Conservation (phyloP, 1,140 invertebrate genomes). For the Vanessa tameamea region DNA sequence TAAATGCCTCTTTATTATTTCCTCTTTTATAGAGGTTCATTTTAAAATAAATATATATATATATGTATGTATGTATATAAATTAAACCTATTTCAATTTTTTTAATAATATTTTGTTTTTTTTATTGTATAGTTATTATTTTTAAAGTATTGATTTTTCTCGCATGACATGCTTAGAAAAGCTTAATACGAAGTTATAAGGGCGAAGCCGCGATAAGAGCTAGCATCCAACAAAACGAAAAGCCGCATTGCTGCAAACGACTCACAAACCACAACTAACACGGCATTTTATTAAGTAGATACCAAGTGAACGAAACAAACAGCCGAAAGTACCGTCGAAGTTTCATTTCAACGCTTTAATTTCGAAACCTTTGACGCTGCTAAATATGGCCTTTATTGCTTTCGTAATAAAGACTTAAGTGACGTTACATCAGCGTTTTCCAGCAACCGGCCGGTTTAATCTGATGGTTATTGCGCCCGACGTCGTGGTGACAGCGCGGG, state of each 20-base stretch:
- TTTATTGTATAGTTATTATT: not conserved
- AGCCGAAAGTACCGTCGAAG: conserved; percentile 52
- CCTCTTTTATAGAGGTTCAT: not conserved
- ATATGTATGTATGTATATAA: too few species aligned
- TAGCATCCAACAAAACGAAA: conserved; percentile 22
- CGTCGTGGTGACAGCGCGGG: conserved; percentile 31
- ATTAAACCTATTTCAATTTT: too few species aligned
- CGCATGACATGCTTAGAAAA: not conserved
- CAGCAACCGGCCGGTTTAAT: conserved; percentile 41
- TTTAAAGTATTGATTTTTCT: not conserved
- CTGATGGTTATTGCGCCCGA: conserved; percentile 48
- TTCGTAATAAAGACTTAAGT: conserved; percentile 69
- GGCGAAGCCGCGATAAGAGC: conserved; percentile 8
- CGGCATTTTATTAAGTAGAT: conserved; percentile 55
- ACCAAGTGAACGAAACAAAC: conserved; percentile 58
- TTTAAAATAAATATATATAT: not conserved
- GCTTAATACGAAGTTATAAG: not conserved
- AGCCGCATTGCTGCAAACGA: conserved; percentile 37
- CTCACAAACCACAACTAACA: conserved; percentile 33
- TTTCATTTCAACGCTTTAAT: conserved; percentile 73
- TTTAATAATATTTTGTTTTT: too few species aligned
- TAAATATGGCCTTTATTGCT: conserved; percentile 73
- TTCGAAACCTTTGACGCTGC: conserved; percentile 60
- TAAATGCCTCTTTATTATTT: conserved; percentile 2
- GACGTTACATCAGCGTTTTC: conserved; percentile 50